Percentiles rank a stretch among this genome's conserved stretches.
Conservation (phyloP, 2,113 vertebrate species). For the Boulengeromyrus knoepffleri region DNA sequence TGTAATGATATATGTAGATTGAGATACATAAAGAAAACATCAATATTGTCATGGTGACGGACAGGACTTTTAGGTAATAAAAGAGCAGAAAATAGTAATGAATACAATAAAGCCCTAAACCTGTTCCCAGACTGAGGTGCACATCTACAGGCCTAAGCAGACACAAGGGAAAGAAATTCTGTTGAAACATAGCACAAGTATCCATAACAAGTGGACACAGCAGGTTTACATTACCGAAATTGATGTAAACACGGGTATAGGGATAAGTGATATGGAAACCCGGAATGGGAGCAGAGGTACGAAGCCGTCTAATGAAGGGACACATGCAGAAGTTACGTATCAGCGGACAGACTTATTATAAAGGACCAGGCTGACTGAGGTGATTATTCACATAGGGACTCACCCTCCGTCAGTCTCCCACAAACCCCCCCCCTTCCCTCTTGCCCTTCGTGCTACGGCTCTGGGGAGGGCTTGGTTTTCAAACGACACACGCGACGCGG, state of each 20-base stretch:
- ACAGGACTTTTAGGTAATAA: neutral
- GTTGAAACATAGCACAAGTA: neutral
- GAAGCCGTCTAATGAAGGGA: neutral
- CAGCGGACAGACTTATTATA: neutral
- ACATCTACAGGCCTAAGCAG: neutral
- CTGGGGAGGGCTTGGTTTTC: neutral
- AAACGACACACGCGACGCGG: neutral
- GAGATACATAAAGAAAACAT: neutral
- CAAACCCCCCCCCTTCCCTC: neutral
- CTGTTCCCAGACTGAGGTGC: neutral
- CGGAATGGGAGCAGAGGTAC: neutral
- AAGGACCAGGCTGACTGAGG: neutral
- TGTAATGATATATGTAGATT: neutral
- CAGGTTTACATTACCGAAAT: neutral
- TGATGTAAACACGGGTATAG: neutral
- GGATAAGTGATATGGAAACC: neutral
- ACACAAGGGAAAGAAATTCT: neutral
- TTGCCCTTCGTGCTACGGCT: neutral
- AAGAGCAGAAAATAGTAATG: conserved; percentile 3
- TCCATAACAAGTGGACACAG: neutral
- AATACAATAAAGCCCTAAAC: neutral
- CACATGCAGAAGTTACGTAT: neutral
- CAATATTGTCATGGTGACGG: neutral
- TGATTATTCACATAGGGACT: neutral
- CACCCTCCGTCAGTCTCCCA: neutral